Conservation (phyloP, 2,888 invertebrate species). For the Netelia inedita region DNA sequence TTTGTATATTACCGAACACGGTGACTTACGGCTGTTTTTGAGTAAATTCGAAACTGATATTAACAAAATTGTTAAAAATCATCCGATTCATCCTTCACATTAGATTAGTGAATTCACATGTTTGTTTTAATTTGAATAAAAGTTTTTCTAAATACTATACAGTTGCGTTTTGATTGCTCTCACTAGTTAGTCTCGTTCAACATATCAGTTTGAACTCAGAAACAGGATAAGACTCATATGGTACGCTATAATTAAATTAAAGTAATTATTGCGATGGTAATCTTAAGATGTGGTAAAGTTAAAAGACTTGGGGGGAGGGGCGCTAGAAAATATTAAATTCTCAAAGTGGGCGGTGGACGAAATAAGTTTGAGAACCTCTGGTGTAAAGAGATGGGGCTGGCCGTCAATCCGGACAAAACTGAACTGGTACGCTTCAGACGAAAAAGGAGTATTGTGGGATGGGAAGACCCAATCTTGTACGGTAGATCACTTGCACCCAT, state of each 20-base stretch:
- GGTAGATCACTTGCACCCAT: not conserved
- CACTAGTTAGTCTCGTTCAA: no score
- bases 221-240: no score
- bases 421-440: constrained; percentile 49
- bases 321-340: not conserved
- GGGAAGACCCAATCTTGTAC: not conserved
- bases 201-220: no score
- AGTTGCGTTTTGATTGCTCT: no score
- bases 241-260: no score
- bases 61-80: no score
- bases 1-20: not conserved
- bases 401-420: constrained; percentile 47
- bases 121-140: no score
- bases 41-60: no score
- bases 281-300: not conserved
- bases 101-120: not conserved
- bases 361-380: constrained; percentile 16
- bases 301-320: not conserved
- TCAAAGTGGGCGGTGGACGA: not conserved
- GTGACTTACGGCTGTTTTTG: no score
- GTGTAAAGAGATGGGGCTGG: constrained; percentile 28
- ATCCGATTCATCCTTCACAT: not conserved
- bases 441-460: constrained; percentile 25
- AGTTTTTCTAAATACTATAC: no score
- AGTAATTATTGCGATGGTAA: not conserved